Evolutionary conservation across 2,888 invertebrate genomes (phyloP).

Genomic region (Trachelus stipa): DNA sequence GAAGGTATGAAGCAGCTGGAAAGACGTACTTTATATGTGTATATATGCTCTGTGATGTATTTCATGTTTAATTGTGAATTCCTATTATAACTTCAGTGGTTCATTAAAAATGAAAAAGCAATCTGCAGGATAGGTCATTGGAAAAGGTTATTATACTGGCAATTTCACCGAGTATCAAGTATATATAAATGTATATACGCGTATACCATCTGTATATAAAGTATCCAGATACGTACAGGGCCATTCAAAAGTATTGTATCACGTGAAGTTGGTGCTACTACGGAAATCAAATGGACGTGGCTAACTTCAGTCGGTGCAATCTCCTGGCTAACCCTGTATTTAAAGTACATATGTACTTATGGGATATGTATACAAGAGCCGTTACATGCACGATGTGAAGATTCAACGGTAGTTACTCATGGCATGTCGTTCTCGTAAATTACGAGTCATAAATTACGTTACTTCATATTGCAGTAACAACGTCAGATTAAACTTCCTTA

Average conservation of each 20-base stretch:
- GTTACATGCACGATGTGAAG: background rate
- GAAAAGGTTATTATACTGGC: background rate
- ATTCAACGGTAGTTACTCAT: background rate
- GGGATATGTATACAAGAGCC: background rate
- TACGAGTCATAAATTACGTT: background rate
- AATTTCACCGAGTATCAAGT: background rate
- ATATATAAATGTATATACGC: background rate
- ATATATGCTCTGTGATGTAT: background rate
- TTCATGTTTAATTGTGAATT: background rate
- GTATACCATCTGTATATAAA: background rate
- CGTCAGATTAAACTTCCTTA: background rate
- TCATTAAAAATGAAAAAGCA: background rate
- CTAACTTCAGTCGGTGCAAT: background rate
- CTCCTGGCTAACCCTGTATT: background rate
- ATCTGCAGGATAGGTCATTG: background rate
- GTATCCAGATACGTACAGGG: background rate
- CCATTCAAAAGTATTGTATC: background rate
- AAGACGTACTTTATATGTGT: background rate
- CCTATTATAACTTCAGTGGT: background rate
- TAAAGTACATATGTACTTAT: background rate
- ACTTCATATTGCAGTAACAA: background rate
- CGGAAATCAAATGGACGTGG: background rate
- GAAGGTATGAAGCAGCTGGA: background rate
- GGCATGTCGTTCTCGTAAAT: background rate
- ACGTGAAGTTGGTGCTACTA: background rate